These are phyloP conservation scores for Brienomyrus brachyistius DNA, from an alignment of 2,113 vertebrate species.

Conservation along the genomic window DNA sequence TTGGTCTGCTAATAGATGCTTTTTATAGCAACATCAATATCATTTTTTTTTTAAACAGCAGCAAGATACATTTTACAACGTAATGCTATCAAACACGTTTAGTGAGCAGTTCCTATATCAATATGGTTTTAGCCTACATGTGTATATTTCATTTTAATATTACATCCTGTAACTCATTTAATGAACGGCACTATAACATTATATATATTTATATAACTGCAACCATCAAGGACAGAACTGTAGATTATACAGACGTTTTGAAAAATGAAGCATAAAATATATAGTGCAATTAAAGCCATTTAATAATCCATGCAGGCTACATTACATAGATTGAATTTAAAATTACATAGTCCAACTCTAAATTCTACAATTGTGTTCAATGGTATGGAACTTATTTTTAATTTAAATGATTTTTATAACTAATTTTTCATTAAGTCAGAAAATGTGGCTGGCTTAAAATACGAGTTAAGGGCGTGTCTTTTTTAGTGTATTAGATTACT, in stretches of 20 bases:
- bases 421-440: background rate
- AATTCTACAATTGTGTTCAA: background rate
- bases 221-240: background rate
- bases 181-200: background rate
- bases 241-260: background rate
- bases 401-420: background rate
- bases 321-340: background rate
- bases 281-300: background rate
- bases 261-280: background rate
- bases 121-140: background rate
- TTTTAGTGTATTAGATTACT: background rate
- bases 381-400: background rate
- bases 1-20: constrained; percentile 19
- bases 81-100: background rate
- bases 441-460: background rate
- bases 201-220: background rate
- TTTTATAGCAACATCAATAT: background rate
- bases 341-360: background rate
- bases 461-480: background rate
- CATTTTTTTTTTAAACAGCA: too few species aligned
- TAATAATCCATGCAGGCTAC: background rate
- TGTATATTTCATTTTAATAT: background rate
- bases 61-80: background rate
- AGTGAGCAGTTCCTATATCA: background rate
- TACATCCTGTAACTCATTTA: background rate